phyloP scores from a whole-genome alignment of 30 jellyfish, hydroid and myxozoan genomes.

The Chrysaora quinquecirrha region DNA sequence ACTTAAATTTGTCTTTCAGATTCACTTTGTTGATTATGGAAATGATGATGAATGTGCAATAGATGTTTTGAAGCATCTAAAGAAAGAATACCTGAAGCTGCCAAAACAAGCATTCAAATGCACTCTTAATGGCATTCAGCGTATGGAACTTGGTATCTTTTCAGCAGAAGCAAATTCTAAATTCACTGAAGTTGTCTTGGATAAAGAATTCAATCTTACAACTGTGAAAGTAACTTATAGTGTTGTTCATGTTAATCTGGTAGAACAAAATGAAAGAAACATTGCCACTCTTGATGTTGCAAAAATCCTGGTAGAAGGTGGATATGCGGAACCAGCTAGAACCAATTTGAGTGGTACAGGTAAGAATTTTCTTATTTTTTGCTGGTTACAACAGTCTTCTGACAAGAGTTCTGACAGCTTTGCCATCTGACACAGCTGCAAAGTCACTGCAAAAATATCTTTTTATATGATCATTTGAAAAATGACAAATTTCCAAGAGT shows the following conservation, averaged over 20 bases:
- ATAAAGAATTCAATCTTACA: slow-evolving; percentile 65
- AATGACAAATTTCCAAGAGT: no score
- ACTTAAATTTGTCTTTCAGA: slow-evolving; percentile 27
- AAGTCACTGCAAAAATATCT: no score
- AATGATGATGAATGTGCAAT: slow-evolving; percentile 60
- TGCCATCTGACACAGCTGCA: no score
- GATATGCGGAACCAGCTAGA: slow-evolving; percentile 42
- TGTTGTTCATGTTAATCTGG: slow-evolving; percentile 39
- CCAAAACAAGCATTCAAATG: slow-evolving; percentile 89
- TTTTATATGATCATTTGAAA: no score
- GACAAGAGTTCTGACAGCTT: no score
- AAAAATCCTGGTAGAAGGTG: slow-evolving; percentile 59
- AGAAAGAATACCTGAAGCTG: slow-evolving; percentile 76
- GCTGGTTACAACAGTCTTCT: no score
- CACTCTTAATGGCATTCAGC: slow-evolving; percentile 68
- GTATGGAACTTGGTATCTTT: slow-evolving; percentile 49
- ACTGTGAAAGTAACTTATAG: slow-evolving; percentile 43
- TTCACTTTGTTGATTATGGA: slow-evolving; percentile 90
- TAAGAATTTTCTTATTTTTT: no score
- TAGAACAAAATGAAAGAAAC: slow-evolving; percentile 43
- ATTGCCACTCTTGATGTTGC: slow-evolving; percentile 57
- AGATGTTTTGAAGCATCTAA: slow-evolving; percentile 56
- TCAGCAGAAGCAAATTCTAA: slow-evolving; percentile 51
- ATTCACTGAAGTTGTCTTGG: slow-evolving; percentile 74
- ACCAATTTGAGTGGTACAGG: no score